A percentile compares a stretch with the other conserved stretches of the same genome.
Conservation (phyloP, 2,888 invertebrate genomes). For the Vandiemenella viatica region DNA sequence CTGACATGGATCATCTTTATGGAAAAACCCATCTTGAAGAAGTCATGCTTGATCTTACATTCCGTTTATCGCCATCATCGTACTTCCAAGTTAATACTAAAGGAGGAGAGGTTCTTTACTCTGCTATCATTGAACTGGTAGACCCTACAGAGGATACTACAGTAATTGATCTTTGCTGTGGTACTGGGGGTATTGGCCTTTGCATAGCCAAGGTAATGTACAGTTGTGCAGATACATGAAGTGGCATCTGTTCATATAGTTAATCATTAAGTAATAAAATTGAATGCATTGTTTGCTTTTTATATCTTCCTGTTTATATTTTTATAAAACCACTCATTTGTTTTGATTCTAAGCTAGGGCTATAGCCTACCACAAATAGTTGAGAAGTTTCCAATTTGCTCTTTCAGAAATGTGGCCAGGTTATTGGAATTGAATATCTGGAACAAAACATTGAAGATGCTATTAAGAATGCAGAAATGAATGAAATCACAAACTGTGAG, state of each 20-base stretch:
- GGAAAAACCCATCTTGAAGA: conserved; percentile 28
- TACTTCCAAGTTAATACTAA: conserved; percentile 32
- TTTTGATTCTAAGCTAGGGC: no score
- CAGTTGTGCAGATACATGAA: no score
- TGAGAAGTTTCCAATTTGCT: no score
- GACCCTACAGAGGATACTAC: conserved; percentile 25
- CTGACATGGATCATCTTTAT: conserved; percentile 23
- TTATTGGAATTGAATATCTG: conserved; percentile 43
- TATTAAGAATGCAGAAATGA: conserved; percentile 35
- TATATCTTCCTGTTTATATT: no score
- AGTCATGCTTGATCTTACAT: conserved; percentile 28
- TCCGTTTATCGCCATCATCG: conserved; percentile 33
- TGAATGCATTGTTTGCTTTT: neutral
- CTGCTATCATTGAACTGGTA: conserved; percentile 32
- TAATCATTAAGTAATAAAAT: neutral
- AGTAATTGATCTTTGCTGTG: conserved; percentile 47
- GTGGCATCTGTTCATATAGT: neutral
- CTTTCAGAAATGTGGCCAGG: conserved; percentile 22
- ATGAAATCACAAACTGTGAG: conserved; percentile 32
- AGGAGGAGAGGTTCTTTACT: conserved; percentile 33
- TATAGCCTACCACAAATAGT: no score
- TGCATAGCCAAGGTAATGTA: conserved; percentile 28
- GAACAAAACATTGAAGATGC: conserved; percentile 40
- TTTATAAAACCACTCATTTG: no score
- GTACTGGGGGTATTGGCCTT: conserved; percentile 41